Conservation (phyloP, 2,113 vertebrate genomes). For the Perca fluviatilis region DNA sequence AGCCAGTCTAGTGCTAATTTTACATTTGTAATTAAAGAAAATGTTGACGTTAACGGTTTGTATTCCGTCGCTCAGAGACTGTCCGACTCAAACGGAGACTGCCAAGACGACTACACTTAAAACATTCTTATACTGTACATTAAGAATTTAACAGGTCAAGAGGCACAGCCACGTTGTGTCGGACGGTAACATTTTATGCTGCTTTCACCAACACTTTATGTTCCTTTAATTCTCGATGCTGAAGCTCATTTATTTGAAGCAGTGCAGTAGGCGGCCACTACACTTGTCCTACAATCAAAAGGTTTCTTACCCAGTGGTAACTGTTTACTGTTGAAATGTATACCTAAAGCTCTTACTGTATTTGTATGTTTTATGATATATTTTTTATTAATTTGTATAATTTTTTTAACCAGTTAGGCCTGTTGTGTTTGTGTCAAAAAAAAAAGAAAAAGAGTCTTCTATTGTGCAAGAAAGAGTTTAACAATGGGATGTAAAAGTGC, state of each 20-base stretch:
- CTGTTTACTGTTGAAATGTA: constrained; percentile 70
- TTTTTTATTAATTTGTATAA: constrained; percentile 69
- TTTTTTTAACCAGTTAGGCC: constrained; percentile 69
- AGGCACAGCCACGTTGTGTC: constrained; percentile 3
- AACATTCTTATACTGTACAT: constrained; percentile 1
- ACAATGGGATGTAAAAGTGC: neutral
- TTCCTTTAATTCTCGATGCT: constrained; percentile 46
- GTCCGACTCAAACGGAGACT: neutral
- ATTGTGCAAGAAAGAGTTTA: constrained; percentile 17
- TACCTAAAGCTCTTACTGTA: constrained; percentile 77
- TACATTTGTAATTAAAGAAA: neutral
- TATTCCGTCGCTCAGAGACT: constrained; percentile 7
- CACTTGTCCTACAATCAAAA: constrained; percentile 57
- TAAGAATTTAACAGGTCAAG: constrained; percentile 12
- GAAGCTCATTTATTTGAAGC: constrained; percentile 35
- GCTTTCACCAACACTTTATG: constrained; percentile 46
- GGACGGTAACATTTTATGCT: constrained; percentile 45
- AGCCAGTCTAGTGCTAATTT: constrained; percentile 20
- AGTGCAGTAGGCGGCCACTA: constrained; percentile 16
- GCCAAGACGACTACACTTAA: constrained; percentile 16
- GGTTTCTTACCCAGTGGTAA: constrained; percentile 44
- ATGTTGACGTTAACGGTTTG: neutral
- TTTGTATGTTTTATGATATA: constrained; percentile 68
- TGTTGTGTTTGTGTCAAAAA: constrained; percentile 72
- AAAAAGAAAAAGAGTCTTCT: constrained; percentile 34